Conservation (phyloP, 35 echinoderm and acorn worm genomes). For the Lytechinus pictus region DNA sequence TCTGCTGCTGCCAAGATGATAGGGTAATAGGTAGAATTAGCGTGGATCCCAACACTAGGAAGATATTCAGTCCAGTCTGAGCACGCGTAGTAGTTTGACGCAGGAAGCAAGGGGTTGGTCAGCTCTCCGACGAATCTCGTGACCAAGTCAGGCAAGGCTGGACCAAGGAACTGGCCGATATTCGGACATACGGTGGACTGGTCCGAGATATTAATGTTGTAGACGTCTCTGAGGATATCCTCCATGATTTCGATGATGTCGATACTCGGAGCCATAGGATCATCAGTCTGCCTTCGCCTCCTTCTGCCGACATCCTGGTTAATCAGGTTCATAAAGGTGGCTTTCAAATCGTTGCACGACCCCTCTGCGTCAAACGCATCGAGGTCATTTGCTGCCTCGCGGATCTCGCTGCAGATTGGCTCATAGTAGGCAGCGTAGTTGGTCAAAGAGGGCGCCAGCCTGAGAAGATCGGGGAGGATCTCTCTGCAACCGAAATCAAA, state of each 20-base stretch:
- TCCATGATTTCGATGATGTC: neutral
- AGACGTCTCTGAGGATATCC: neutral
- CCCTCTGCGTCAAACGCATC: neutral
- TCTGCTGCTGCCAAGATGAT: neutral
- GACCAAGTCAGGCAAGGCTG: neutral
- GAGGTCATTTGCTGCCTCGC: neutral
- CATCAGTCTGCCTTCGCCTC: neutral
- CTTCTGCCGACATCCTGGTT: neutral
- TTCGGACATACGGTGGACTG: neutral
- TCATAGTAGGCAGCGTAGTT: neutral
- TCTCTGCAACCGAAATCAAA: neutral
- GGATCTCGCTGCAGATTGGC: neutral
- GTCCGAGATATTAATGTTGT: neutral
- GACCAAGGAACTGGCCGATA: neutral
- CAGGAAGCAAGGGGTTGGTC: neutral
- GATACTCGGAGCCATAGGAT: neutral
- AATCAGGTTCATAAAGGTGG: neutral
- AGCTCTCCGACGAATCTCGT: neutral
- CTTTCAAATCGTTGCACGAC: neutral
- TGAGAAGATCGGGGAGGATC: neutral
- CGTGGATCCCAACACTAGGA: too few species aligned
- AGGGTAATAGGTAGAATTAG: neutral
- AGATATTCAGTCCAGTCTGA: neutral
- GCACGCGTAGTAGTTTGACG: neutral
- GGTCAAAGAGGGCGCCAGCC: neutral